These are phyloP conservation scores for Tetramorium parvispinum DNA, from an alignment of 1,140 invertebrate genomes.

Conservation along the genomic window DNA sequence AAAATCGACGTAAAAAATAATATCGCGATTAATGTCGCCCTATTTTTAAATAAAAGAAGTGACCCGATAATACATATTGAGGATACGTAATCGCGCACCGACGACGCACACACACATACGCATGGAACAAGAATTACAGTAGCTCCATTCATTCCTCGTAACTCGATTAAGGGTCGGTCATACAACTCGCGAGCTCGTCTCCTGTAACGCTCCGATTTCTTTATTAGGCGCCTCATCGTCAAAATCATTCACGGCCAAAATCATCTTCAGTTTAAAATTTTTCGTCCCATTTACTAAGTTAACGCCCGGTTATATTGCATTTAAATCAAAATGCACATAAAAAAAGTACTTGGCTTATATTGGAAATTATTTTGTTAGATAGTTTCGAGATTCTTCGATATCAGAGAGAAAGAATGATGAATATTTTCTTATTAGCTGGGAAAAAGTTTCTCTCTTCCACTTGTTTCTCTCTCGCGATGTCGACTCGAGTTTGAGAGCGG, in stretches of 20 bases:
- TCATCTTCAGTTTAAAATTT: constrained; percentile 1
- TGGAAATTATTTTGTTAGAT: background rate
- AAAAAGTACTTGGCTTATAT: background rate
- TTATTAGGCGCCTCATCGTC: constrained; percentile 42
- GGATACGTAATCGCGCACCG: constrained; percentile 47
- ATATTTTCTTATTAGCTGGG: constrained; percentile 2
- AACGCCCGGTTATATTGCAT: background rate
- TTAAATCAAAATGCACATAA: background rate
- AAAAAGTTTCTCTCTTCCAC: constrained; percentile 48
- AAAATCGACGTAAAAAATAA: background rate
- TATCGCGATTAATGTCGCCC: background rate
- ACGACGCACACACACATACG: constrained; percentile 47
- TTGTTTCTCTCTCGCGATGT: constrained; percentile 35
- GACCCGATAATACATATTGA: constrained; percentile 46
- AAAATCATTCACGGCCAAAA: background rate
- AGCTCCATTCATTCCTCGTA: constrained; percentile 75
- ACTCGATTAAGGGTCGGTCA: constrained; percentile 70
- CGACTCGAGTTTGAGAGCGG: constrained; percentile 62
- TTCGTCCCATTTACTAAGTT: background rate
- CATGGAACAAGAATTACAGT: constrained; percentile 70
- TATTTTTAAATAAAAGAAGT: constrained; percentile 47
- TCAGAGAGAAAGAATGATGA: background rate
- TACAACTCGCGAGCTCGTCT: constrained; percentile 39
- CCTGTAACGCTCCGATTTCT: constrained; percentile 57
- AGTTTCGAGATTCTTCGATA: background rate